Conservation (phyloP, 2,888 invertebrate species). For the Melanophora roralis region DNA sequence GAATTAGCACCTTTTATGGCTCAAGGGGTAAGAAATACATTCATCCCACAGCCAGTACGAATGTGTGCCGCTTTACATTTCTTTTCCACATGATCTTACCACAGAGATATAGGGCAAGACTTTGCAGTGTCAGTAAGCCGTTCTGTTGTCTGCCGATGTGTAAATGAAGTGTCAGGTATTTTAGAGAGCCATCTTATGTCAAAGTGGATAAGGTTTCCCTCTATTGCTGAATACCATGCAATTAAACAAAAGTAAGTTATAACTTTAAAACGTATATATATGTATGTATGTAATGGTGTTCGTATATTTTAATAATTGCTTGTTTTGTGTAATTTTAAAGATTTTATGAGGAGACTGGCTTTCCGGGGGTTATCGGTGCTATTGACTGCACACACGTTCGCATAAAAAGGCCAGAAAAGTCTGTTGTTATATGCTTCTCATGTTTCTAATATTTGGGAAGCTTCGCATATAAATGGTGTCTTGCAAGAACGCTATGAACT, state of each 20-base stretch:
- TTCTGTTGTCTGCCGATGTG: no score
- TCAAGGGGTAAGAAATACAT: no score
- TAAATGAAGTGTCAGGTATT: no score
- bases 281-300: not conserved
- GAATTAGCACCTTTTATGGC: no score
- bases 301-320: not conserved
- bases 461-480: not conserved
- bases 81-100: no score
- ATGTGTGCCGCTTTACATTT: no score
- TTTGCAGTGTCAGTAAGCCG: no score
- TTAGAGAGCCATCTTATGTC: no score
- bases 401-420: not conserved
- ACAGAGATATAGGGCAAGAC: no score
- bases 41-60: no score
- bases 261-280: not conserved
- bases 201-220: not conserved
- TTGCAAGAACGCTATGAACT: not conserved
- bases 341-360: slow-evolving; percentile 2
- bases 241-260: not conserved
- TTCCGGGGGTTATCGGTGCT: not conserved
- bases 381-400: not conserved
- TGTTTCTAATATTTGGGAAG: slow-evolving; percentile 5
- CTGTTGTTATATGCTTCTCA: slow-evolving; percentile 1
- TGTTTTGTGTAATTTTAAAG: not conserved
- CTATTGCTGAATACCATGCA: not conserved